Conservation (phyloP, 2,888 invertebrate genomes). For the Cryptocephalus primarius region DNA sequence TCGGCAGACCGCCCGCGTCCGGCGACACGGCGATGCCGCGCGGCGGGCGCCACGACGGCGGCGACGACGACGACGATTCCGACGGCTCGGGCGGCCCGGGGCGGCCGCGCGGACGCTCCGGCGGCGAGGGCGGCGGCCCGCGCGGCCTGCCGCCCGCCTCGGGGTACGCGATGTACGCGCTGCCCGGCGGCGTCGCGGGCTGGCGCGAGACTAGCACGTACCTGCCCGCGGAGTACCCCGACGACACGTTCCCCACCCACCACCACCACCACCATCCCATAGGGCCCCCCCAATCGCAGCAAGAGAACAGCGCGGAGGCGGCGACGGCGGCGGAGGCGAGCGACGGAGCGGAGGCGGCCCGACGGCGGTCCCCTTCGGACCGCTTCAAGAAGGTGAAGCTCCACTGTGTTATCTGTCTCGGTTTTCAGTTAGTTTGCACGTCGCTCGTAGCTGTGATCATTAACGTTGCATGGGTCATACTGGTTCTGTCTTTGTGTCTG, state of each 20-base stretch:
- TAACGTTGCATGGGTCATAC: slow-evolving; percentile 12
- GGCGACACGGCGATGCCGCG: slow-evolving; percentile 16
- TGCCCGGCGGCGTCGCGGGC: slow-evolving; percentile 70
- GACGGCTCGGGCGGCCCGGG: slow-evolving; percentile 48
- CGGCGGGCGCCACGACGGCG: slow-evolving; percentile 23
- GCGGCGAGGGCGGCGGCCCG: slow-evolving; percentile 8
- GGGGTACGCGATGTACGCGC: slow-evolving; percentile 40
- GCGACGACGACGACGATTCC: slow-evolving; percentile 50
- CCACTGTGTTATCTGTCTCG: slow-evolving; percentile 31
- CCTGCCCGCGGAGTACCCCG: slow-evolving; percentile 46
- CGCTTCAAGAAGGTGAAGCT: slow-evolving; percentile 34
- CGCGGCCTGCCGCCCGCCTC: slow-evolving; percentile 7
- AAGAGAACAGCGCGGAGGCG: slow-evolving; percentile 7
- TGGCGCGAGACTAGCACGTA: slow-evolving; percentile 76
- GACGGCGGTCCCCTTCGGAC: neutral
- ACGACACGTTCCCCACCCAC: too few relatives aligned
- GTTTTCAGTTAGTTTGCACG: slow-evolving; percentile 27
- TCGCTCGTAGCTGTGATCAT: slow-evolving; percentile 19
- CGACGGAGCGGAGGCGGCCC: neutral
- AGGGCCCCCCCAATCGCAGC: slow-evolving; percentile 28
- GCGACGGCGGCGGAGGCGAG: neutral
- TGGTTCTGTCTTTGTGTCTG: slow-evolving; percentile 2
- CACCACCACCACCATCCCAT: slow-evolving; percentile 3
- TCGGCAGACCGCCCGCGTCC: slow-evolving; percentile 15
- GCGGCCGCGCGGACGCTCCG: slow-evolving; percentile 21